A percentile compares a stretch with the other conserved stretches of the same genome.
phyloP scores from a whole-genome alignment of 1,140 invertebrate species.

The Drosophila teissieri region DNA sequence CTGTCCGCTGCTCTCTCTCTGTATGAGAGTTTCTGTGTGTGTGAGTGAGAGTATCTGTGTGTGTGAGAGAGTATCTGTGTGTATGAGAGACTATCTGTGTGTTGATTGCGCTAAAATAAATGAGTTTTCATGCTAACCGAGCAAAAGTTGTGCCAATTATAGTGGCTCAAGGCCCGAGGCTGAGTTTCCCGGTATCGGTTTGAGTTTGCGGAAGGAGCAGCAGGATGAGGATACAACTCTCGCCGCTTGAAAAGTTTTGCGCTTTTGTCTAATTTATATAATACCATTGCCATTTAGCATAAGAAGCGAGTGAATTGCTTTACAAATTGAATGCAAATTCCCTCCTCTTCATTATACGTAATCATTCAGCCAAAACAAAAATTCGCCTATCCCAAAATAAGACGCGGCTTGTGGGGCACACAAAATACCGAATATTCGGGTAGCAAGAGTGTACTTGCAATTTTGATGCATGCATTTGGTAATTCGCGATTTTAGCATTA shows the following conservation, averaged over 20 bases:
- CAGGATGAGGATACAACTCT: conserved; percentile 2
- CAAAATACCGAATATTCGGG: not conserved
- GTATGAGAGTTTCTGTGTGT: conserved; percentile 15
- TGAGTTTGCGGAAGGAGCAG: not conserved
- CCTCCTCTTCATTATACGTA: conserved; percentile 37
- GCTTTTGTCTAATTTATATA: conserved; percentile 52
- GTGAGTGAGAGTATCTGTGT: not conserved
- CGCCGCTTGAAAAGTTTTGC: conserved; percentile 21
- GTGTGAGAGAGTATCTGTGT: conserved; percentile 9
- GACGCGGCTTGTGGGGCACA: not conserved
- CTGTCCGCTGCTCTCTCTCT: conserved; percentile 2
- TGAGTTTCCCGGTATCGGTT: conserved; percentile 4
- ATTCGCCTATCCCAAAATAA: not conserved
- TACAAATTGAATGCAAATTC: conserved; percentile 51
- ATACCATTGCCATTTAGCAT: conserved; percentile 56
- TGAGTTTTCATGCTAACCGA: conserved; percentile 56
- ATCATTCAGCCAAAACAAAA: conserved; percentile 37
- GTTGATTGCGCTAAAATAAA: conserved; percentile 53
- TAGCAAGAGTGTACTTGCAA: conserved; percentile 6
- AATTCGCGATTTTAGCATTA: conserved; percentile 19
- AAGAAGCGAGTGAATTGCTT: conserved; percentile 52
- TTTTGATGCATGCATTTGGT: conserved; percentile 21
- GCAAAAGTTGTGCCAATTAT: conserved; percentile 55
- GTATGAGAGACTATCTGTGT: conserved; percentile 5
- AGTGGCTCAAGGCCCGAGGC: conserved; percentile 16